Percentiles rank a stretch among this genome's conserved stretches.
Evolutionary conservation across 2,888 invertebrate genomes (phyloP).

Genomic region (Diachrysia chrysitis): DNA sequence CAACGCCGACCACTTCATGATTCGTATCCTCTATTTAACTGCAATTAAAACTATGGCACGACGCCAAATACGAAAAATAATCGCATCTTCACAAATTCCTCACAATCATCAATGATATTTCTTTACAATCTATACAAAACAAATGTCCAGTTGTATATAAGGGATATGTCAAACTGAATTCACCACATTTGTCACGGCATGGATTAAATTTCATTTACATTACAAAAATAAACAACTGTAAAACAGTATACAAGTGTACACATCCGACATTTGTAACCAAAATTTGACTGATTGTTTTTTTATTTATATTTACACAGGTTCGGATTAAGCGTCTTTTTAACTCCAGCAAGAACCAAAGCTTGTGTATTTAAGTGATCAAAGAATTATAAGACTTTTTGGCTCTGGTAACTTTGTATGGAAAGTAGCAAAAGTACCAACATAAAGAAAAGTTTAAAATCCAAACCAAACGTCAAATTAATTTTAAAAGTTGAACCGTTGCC

Average conservation of each 20-base stretch:
- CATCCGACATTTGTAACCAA: slow-evolving; percentile 77
- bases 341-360: not conserved
- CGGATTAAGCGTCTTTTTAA: slow-evolving; percentile 31
- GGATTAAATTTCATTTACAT: slow-evolving; percentile 60
- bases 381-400: not conserved
- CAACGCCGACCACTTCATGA: slow-evolving; percentile 77
- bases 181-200: slow-evolving; percentile 61
- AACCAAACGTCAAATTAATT: slow-evolving; percentile 35
- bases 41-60: slow-evolving; percentile 83
- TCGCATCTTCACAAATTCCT: slow-evolving; percentile 86
- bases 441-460: not conserved
- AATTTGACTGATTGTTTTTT: slow-evolving; percentile 71
- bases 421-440: slow-evolving; percentile 30
- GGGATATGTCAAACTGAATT: slow-evolving; percentile 54
- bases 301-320: not conserved
- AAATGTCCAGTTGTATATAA: slow-evolving; percentile 44
- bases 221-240: slow-evolving; percentile 81
- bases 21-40: slow-evolving; percentile 76
- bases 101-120: slow-evolving; percentile 69
- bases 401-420: not conserved
- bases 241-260: slow-evolving; percentile 73
- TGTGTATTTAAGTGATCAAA: not conserved
- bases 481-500: slow-evolving; percentile 66
- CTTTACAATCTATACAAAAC: slow-evolving; percentile 42
- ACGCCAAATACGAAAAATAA: slow-evolving; percentile 85